Base-by-base conservation (phyloP, 2,113 vertebrate species). In the Rhombomys opimus region DNA sequence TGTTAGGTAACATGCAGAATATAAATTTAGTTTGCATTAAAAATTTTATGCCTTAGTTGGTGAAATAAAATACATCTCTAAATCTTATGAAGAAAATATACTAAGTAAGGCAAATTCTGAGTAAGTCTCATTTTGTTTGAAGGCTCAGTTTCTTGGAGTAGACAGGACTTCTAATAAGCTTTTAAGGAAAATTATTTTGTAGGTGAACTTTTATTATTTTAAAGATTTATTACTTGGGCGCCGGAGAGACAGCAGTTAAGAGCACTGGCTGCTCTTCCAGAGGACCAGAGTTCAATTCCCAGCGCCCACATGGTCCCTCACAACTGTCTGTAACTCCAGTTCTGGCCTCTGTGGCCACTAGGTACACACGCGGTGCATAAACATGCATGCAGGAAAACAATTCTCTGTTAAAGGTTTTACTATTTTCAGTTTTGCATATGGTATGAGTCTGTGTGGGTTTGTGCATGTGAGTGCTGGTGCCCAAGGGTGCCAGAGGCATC, bases 151-250 rank as follows among this genome's bases (percentile, higher is more conserved):
- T 81, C 72, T 92, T 97, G 57, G 11, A 84, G n/a, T 9, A 95
- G 17, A 41, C 18, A 92, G 8, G 5, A 59, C 67, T 93, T 94
- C 77, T 88, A 92, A 38, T 65, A 30, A 38, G 14, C 11, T 27
- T 90, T 89, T 65, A 97, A 75, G 59, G 15, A 90, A 88, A 87
- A 81, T 25, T 70, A 23, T 65, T 93, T 54, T 81, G 94, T 59
- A 70, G 68, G 30, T 27, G 65, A 15, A 80, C n/a, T 35, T 59
- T n/a, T 84, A 84, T 84, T 27, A 63, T 63, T 25, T 38, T 84
- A 84, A 63, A 63, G 81, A 61, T 38, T 15, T 61, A 14, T 82
- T 57, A 38, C 57, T 82, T 61, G n/a, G 57, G 25, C 3, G 59
- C 57, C 41, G 57, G 81, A 41, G 57, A 84, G 23, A 41, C 23